Evolutionary conservation across 2,888 invertebrate genomes (phyloP).

Genomic region (Pachymerium ferrugineum): DNA sequence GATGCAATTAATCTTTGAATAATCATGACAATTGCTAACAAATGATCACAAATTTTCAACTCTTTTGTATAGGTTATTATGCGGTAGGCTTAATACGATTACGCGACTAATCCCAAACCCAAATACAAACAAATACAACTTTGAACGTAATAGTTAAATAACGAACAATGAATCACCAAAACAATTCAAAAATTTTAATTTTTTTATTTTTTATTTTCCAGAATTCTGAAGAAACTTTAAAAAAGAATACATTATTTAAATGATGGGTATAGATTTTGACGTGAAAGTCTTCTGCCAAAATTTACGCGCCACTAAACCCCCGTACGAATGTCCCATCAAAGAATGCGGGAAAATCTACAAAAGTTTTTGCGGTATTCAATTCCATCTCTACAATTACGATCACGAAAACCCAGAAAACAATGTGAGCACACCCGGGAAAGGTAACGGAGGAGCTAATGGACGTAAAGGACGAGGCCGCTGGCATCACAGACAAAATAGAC

Average conservation of each 20-base stretch:
- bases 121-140: no score
- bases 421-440: not conserved
- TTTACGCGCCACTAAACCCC: slow-evolving; percentile 72
- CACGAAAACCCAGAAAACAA: slow-evolving; percentile 60
- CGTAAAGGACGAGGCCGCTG: slow-evolving; percentile 39
- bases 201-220: no score
- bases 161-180: no score
- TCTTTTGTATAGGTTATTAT: no score
- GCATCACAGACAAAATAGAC: slow-evolving; percentile 43
- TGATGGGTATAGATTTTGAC: slow-evolving; percentile 77
- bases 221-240: no score
- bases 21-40: no score
- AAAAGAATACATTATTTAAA: not conserved
- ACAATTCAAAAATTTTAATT: no score
- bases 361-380: slow-evolving; percentile 77
- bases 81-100: no score
- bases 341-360: slow-evolving; percentile 81
- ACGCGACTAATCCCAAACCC: no score
- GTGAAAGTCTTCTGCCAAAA: slow-evolving; percentile 78
- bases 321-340: slow-evolving; percentile 77
- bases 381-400: slow-evolving; percentile 77
- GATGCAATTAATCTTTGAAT: no score
- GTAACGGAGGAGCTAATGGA: not conserved
- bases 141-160: no score
- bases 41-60: no score